A percentile compares a stretch with the other conserved stretches of the same genome.
Conservation (phyloP, 1,140 invertebrate species). For the Tetramorium alpestre region DNA sequence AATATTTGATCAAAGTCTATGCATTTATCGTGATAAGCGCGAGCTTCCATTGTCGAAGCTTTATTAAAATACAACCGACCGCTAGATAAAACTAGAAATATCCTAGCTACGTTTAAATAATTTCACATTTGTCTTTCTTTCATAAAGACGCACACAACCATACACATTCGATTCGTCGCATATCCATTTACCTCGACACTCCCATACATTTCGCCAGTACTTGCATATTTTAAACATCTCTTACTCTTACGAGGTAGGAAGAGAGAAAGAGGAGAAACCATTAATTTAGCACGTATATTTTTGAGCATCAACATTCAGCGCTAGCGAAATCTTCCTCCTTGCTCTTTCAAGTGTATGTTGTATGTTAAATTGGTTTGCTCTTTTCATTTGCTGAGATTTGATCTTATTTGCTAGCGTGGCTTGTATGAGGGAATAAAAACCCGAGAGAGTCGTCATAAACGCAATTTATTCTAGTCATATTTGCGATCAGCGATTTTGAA, state of each 20-base stretch:
- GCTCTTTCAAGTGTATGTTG: constrained; percentile 45
- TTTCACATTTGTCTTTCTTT: background rate
- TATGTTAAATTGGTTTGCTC: constrained; percentile 75
- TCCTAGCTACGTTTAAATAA: constrained; percentile 10
- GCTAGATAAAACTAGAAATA: background rate
- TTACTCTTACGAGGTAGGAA: background rate
- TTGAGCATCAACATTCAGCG: constrained; percentile 40
- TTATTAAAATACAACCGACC: background rate
- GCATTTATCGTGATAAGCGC: background rate
- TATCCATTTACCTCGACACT: constrained; percentile 14
- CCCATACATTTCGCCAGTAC: background rate
- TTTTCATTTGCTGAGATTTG: constrained; percentile 76
- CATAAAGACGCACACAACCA: background rate
- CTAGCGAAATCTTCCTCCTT: constrained; percentile 22
- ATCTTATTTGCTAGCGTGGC: constrained; percentile 77
- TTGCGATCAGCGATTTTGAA: constrained; percentile 63
- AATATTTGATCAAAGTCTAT: constrained; percentile 31
- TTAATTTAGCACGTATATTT: constrained; percentile 55
- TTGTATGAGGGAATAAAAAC: constrained; percentile 67
- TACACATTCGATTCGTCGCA: constrained; percentile 12
- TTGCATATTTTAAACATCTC: constrained; percentile 31
- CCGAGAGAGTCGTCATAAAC: constrained; percentile 53
- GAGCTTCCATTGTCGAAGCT: background rate
- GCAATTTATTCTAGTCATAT: constrained; percentile 59
- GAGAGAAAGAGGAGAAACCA: background rate